Base-by-base conservation (phyloP, 2,113 vertebrate genomes). In the Onychostoma macrolepis region DNA sequence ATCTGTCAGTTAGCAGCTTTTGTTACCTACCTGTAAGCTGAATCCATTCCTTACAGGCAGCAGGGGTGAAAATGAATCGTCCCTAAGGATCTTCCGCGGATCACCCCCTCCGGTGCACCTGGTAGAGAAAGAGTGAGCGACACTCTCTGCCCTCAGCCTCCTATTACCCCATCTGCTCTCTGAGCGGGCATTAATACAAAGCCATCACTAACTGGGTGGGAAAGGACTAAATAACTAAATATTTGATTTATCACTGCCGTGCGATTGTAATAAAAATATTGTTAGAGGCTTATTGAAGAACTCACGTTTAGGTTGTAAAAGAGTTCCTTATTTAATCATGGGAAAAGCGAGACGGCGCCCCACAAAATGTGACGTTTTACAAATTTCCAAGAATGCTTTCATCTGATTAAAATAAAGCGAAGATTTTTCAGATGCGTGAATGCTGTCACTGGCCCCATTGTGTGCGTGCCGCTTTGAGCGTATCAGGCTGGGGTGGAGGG, bases 11-110 rank as follows among this genome's bases (percentile, higher is more conserved):
- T 78, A 65, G 56, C 79, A 61, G 79, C 88, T 81, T 86, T 21
- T 78, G 84, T 90, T 90, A 84, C 84, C 80, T 78, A 83, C 67
- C 75, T 90, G 88, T 84, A 88, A 89, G 80, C 63, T 76, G 84
- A 90, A 72, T 48, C 65, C 86, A 56, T 80, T 78, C 78, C 83
- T 82, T 28, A 65, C 63, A 36, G 78, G 65, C 87, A 80, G 67
- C 33, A 13, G 75, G 85, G 84, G 78, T 78, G 87, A 89, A 87
- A 89, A 85, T 33, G 41, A 88, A 83, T 41, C 71, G 50, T 85
- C 87, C 85, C 85, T 63, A 58, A 83, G 85, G 83, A 84, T 71
- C 24, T 77, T 58, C 26, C 15, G 80, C 10, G 56, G 6, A 33
- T 76, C 83, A 8, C 74, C 69, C 53, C 26, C 43, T 58, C 21